These are phyloP conservation scores for Champsocephalus gunnari DNA, from an alignment of 2,797 vertebrate genomes.

Conservation along the genomic window DNA sequence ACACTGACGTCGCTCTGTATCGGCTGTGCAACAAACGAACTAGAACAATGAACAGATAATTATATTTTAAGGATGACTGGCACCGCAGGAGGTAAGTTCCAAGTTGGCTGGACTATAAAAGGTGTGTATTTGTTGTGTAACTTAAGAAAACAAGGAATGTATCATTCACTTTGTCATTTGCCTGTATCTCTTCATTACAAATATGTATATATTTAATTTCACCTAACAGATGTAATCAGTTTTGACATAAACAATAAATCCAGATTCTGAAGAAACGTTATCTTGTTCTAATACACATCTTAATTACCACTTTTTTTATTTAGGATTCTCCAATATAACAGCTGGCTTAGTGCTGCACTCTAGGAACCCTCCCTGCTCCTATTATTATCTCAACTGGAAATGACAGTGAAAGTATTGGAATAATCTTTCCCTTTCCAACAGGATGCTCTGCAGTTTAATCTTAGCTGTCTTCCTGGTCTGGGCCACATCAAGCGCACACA, in stretches of 20 bases:
- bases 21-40: constrained; percentile 1
- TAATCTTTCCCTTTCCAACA: constrained; percentile 56
- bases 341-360: neutral
- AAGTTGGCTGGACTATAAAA: constrained; percentile 53
- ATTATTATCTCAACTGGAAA: neutral
- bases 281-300: neutral
- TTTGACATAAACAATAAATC: constrained; percentile 1
- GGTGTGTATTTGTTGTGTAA: constrained; percentile 54
- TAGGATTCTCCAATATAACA: neutral
- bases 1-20: constrained; percentile 19
- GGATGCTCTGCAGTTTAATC: constrained; percentile 76
- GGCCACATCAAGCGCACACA: constrained; percentile 37
- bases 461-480: constrained; percentile 75
- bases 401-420: neutral
- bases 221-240: neutral
- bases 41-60: neutral
- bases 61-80: constrained; percentile 50
- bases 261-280: neutral
- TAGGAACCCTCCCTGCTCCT: neutral
- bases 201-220: neutral
- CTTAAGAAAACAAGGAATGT: neutral
- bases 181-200: neutral
- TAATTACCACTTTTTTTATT: neutral
- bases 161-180: neutral
- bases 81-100: constrained; percentile 12